Percentiles rank a stretch among this genome's conserved stretches.
These are phyloP conservation scores for Halichoeres trimaculatus DNA, from an alignment of 2,113 vertebrate species.

Conservation along the genomic window DNA sequence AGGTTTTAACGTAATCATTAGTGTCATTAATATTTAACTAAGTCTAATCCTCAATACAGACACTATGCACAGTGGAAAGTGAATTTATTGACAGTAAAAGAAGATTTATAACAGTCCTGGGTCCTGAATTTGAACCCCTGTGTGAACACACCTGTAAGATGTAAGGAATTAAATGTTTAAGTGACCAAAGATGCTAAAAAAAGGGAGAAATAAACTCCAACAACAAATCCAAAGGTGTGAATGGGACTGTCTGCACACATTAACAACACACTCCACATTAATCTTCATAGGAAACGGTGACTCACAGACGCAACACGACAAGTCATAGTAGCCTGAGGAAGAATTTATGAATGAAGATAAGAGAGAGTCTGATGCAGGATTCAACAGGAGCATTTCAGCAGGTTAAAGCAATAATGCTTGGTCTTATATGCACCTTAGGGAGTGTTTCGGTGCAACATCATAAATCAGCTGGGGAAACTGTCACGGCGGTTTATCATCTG, in stretches of 20 bases:
- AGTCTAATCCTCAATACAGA: too few species aligned
- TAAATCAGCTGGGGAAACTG: conserved; percentile 44
- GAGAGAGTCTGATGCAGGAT: neutral
- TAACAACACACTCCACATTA: neutral
- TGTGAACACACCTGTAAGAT: neutral
- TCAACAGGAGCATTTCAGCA: neutral
- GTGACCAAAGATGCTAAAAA: neutral
- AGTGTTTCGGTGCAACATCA: conserved; percentile 28
- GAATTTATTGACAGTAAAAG: too few species aligned
- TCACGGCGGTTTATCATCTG: conserved; percentile 30
- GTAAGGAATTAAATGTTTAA: neutral
- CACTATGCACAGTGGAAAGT: too few species aligned
- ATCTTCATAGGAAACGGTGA: neutral
- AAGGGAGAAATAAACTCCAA: conserved; percentile 9
- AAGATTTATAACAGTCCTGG: too few species aligned
- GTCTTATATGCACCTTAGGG: neutral
- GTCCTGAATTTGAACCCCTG: neutral
- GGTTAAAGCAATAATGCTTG: neutral
- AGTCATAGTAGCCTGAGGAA: neutral
- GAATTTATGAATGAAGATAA: neutral
- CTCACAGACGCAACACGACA: neutral
- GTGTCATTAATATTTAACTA: too few species aligned
- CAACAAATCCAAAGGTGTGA: neutral
- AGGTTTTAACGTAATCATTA: too few species aligned
- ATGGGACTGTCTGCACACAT: neutral